Conservation (phyloP, 2,113 vertebrate genomes). For the Stigmatopora nigra region DNA sequence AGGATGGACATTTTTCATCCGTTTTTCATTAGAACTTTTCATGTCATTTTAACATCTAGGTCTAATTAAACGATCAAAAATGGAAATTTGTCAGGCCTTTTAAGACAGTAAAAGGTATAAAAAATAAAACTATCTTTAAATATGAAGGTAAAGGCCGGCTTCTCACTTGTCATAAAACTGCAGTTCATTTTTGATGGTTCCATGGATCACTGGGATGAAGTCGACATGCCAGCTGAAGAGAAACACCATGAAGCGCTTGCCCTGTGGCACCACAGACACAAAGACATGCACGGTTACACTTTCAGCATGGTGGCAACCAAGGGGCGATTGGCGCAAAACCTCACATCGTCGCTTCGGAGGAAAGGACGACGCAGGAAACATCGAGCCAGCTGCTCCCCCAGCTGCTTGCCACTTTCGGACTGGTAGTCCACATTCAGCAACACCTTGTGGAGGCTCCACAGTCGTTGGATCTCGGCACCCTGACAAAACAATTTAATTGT, state of each 20-base stretch:
- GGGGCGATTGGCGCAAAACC: constrained; percentile 2
- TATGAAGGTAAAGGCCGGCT: not conserved
- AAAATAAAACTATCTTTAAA: not conserved
- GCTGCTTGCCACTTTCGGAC: constrained; percentile 74
- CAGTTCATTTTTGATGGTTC: constrained; percentile 89
- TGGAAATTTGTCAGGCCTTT: not conserved
- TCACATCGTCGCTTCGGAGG: constrained; percentile 83
- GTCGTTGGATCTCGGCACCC: constrained; percentile 73
- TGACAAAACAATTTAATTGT: constrained; percentile 35
- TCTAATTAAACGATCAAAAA: not conserved
- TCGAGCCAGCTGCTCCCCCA: constrained; percentile 77
- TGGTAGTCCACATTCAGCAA: constrained; percentile 78
- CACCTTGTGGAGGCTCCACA: constrained; percentile 76
- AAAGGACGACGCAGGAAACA: constrained; percentile 75
- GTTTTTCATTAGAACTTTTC: not conserved
- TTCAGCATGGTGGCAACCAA: not conserved
- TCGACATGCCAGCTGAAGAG: constrained; percentile 84
- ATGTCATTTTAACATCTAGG: not conserved
- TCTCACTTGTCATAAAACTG: constrained; percentile 81
- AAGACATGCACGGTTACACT: not conserved
- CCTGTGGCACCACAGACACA: constrained; percentile 63
- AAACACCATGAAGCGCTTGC: constrained; percentile 89
- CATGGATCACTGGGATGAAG: constrained; percentile 89
- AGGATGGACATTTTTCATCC: not conserved
- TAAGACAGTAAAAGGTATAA: not conserved